phyloP scores from a whole-genome alignment of 2,113 vertebrate species.

The Hystrix brachyura region DNA sequence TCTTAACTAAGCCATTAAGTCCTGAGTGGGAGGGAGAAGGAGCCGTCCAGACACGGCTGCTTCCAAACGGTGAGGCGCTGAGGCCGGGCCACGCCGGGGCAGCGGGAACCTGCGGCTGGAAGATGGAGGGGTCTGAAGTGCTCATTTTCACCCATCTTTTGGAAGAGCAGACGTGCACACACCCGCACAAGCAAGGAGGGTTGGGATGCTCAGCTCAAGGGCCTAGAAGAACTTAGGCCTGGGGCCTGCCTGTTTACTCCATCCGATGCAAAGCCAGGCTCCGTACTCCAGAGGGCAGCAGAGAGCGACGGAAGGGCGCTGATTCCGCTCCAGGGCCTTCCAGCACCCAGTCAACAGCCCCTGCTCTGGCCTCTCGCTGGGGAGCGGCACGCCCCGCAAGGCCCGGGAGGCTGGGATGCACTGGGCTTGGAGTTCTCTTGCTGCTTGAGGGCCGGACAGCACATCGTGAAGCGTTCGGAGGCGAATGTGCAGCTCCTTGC shows the following conservation, averaged over 20 bases:
- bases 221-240: fast-evolving
- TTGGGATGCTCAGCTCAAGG: no score
- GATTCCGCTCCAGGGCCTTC: no score
- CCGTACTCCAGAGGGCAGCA: slow-evolving; percentile 72
- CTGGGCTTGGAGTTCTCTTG: not conserved
- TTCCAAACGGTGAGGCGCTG: not conserved
- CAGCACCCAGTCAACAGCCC: fast-evolving
- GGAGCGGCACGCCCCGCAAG: fast-evolving
- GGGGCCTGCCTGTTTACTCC: fast-evolving
- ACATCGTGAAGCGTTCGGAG: not conserved
- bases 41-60: not conserved
- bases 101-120: no score
- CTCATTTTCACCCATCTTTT: not conserved
- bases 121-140: not conserved
- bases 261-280: not conserved
- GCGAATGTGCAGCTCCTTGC: not conserved
- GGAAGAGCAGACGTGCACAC: not conserved
- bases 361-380: fast-evolving
- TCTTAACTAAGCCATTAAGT: not conserved
- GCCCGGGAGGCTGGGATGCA: not conserved
- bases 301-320: not conserved
- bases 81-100: no score
- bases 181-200: no score
- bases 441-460: not conserved
- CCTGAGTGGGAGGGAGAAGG: not conserved